Evolutionary conservation across 2,797 vertebrate genomes (phyloP), one percentile per base, ranked within the genome.

Genomic region (Salmo trutta): DNA sequence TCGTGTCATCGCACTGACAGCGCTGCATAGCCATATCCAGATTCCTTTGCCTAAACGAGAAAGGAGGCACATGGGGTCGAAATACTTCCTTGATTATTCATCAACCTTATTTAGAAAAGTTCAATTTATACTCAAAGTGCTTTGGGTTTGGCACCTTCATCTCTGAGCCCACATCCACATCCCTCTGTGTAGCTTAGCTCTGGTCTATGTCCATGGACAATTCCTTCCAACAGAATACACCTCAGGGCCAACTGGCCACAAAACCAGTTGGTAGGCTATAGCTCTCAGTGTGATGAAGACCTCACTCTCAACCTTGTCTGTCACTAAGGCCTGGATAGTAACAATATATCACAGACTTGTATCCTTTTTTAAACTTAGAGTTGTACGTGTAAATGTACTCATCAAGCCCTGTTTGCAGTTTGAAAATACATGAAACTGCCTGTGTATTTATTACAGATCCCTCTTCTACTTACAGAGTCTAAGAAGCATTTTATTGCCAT

Each of bases 241-340:
- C 47, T 24, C 51, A 19, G 47, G n/a, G 47, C 24, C 71, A 54
- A 21, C 29, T 70, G 31, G 68, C 68, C 2, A 1, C 17, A 10
- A 17, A 36, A 33, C 68, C n/a, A 47, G 41, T 47, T 47, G 41
- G 41, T 14, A 14, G 41, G 41, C 41, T 47, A 47, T 3, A 47
- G n/a, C 68, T n/a, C 36, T 68, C 31, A 68, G 5, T 68, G 31
- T 64, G 59, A 64, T 64, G 59, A 31, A 68, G 66, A 68, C 66
- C 59, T 29, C 27, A 52, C 24, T 72, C 21, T 72, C 70, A 72
- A 24, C 24, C 8, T 5, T 51, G 41, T 71, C 3, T 10, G n/a
- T 71, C 19, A 14, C 51, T 27, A 17, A 54, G 70, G 41, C 16
- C 31, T 72, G 70, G 17, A 27, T 5, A 72, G 14, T 27, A 52